Evolutionary conservation across 2,113 vertebrate genomes (phyloP), one percentile per base, ranked within the genome.

Genomic region (Dicrurus megarhynchus): DNA sequence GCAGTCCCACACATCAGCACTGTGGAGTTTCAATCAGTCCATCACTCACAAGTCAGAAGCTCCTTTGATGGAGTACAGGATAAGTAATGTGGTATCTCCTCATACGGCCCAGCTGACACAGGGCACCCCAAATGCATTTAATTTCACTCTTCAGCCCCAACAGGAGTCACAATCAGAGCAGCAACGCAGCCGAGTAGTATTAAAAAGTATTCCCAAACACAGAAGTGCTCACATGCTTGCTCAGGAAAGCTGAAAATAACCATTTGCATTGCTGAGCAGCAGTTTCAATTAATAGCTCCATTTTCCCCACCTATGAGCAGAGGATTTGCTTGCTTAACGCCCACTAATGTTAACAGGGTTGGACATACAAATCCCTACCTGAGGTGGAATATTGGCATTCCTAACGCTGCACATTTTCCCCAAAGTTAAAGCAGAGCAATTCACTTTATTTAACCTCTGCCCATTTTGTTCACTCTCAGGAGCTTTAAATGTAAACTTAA

Each of bases 251-350:
- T 84, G 71, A 74, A 90, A 96, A 96, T 85, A 80, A 86, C 71
- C 46, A 35, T 86, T 9, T 64, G 47, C 95, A 78, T 56, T 59
- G 82, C 85, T 91, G 85, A 94, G 69, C 82, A 86, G 90, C 78
- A 77, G 42, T 67, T 96, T 90, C 79, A 92, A 90, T 93, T 90
- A 94, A 95, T 20, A 84, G 60, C 64, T 89, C 85, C 71, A 68
- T 93, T 96, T 94, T 94, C 69, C 77, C 65, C 64, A 64, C 42
- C 68, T 53, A 57, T 9, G 32, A 68, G 80, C 75, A 94, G 30
- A 69, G 27, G 79, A 89, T 94, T 94, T 92, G 83, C 93, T 94
- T 70, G 47, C 59, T 78, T 89, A 87, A 86, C 67, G 57, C 57
- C 78, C 57, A 89, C 87, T 89, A 85, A 73, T 4, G 50, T 53